Base-by-base conservation (phyloP, 2,797 vertebrate genomes). In the Moxostoma hubbsi region DNA sequence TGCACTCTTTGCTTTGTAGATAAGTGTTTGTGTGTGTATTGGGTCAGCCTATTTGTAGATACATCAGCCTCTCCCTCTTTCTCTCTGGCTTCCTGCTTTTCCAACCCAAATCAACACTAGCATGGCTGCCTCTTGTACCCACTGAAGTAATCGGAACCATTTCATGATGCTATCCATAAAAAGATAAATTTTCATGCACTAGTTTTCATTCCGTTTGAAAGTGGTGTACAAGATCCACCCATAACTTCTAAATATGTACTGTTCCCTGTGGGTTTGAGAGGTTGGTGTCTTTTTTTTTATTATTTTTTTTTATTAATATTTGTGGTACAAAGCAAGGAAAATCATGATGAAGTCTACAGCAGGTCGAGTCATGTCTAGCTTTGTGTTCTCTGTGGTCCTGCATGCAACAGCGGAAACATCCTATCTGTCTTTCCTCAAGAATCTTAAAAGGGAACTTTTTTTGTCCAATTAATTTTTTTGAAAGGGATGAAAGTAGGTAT, bases 1-100 rank as follows among this genome's bases (percentile, higher is more conserved):
- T 0, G 81, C 94, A 54, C 93, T 98, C 88, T 97, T 97, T 47
- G 96, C 97, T 84, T 91, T 97, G 93, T 95, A 93, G 88, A 80
- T 69, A 59, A 78, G 59, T 75, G 58, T 67, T 84, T 87, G 77
- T 59, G 82, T 83, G 62, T 81, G 13, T 61, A 49, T 24, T 16
- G 13, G 49, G 67, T 51, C 64, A 83, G 81, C 87, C 82, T 63
- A 36, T 36, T 85, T 83, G 55, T 79, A 53, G 51, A 53, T 51
- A 9, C 9, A 51, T 51, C 50, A 51, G 50, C 11, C 50, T 51
- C 50, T 79, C 15, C 82, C n/a, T 69, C 76, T 86, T 82, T 81
- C 73, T 64, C 79, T 77, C 57, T 74, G 43, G 82, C 76, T 80
- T 82, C 79, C 82, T 73, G 58, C 63, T 81, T 59, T 64, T 68